Evolutionary conservation across 2,797 vertebrate species (phyloP), one percentile per base, ranked within the genome.

Genomic region (Channallabes apus): DNA sequence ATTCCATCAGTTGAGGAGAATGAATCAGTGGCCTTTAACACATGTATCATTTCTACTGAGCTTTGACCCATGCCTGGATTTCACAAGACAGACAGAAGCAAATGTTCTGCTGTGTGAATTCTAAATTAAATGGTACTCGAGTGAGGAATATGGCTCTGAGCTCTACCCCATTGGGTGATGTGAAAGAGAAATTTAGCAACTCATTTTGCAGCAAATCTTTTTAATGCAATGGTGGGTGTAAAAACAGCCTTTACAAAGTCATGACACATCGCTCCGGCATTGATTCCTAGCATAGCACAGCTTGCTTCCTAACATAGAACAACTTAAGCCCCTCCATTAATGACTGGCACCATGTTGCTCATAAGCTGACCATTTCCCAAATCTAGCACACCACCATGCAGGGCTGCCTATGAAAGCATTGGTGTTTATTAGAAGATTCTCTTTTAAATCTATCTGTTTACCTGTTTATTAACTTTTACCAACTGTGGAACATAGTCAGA

Each of bases 261-360:
- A 88, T 85, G 32, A 84, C 46, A 7, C 79, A 64, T 80, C 58
- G 80, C 29, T 59, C 65, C 67, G 85, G 68, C 67, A 84, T 77
- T 3, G 35, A 87, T 89, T 91, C 54, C 71, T 61, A n/a, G n/a
- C n/a, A n/a, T n/a, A n/a, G n/a, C 86, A 82, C 61, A 32, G 86
- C 85, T 90, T 90, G 90, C 91, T 93, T 93, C 73, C 86, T 90
- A 89, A 88, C 89, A 88, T 89, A 78, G 89, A 90, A 92, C 88
- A 90, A 89, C 86, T 86, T 54, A 32, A 84, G 84, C 88, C 90
- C 83, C 87, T 88, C 46, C 6, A 27, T 86, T 79, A 92, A 90
- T 80, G 1, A 88, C 86, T 7, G 85, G 88, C 86, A 89, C 87
- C 41, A 82, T 89, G 92, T 88, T 84, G 68, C 64, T 87, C 85